Conservation (phyloP, 2,888 invertebrate species). For the Mimas tiliae region DNA sequence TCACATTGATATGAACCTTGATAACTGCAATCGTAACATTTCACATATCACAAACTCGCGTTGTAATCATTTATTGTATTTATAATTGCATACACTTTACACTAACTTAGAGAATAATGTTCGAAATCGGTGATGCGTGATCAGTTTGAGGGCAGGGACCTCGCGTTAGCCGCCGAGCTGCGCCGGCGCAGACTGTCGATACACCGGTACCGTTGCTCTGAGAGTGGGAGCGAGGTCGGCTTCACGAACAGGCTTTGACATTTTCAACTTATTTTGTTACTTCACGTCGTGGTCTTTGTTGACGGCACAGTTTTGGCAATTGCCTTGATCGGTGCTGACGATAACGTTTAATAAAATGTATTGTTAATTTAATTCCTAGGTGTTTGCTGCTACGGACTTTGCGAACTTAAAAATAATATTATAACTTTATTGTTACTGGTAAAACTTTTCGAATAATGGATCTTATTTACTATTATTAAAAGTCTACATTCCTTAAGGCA, state of each 20-base stretch:
- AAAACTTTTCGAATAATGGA: neutral
- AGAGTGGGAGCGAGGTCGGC: slow-evolving; percentile 75
- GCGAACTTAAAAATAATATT: no score
- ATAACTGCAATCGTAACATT: slow-evolving; percentile 69
- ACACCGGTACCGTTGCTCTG: slow-evolving; percentile 73
- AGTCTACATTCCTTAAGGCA: no score
- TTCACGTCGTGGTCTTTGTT: slow-evolving; percentile 26
- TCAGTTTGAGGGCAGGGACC: slow-evolving; percentile 75
- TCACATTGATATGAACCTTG: slow-evolving; percentile 55
- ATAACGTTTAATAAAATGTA: neutral
- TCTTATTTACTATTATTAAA: no score
- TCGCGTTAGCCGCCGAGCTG: slow-evolving; percentile 54
- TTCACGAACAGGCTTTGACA: slow-evolving; percentile 67
- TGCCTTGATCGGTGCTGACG: slow-evolving; percentile 15
- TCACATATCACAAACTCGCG: slow-evolving; percentile 61
- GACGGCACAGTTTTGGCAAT: slow-evolving; percentile 35
- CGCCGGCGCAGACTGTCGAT: slow-evolving; percentile 64
- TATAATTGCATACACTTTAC: slow-evolving; percentile 39
- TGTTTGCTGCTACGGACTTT: no score
- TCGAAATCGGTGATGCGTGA: slow-evolving; percentile 27
- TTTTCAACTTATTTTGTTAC: slow-evolving; percentile 74
- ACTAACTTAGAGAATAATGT: neutral
- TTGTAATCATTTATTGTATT: slow-evolving; percentile 47
- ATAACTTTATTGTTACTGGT: neutral
- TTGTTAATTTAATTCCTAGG: no score